Conservation (phyloP, 2,888 invertebrate genomes). For the Yponomeuta cagnagella region DNA sequence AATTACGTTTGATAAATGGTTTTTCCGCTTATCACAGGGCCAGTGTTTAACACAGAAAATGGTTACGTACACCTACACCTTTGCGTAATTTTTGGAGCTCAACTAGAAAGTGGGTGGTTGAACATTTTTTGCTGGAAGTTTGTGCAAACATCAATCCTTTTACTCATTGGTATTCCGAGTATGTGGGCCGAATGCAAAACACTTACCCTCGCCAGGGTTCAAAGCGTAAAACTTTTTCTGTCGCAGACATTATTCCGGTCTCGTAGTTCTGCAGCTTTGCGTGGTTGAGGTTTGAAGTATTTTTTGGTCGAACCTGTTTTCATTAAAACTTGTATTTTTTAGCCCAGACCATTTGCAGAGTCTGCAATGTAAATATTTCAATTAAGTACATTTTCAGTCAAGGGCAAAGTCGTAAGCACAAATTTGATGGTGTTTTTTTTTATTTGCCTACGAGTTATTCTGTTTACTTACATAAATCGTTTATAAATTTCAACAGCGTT, state of each 20-base stretch:
- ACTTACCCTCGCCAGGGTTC: conserved; percentile 70
- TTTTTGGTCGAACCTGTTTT: conserved; percentile 62
- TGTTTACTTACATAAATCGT: too few relatives aligned
- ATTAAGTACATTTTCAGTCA: not conserved
- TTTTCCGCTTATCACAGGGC: too few relatives aligned
- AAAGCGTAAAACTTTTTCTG: conserved; percentile 71
- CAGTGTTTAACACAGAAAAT: too few relatives aligned
- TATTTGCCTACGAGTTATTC: too few relatives aligned
- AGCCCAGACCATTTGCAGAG: conserved; percentile 27
- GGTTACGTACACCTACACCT: not conserved
- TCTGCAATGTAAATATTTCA: conserved; percentile 23
- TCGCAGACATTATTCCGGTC: conserved; percentile 71
- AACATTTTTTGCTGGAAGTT: conserved; percentile 31
- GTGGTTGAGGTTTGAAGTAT: conserved; percentile 68
- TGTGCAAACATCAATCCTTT: conserved; percentile 65
- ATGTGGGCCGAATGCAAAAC: conserved; percentile 68
- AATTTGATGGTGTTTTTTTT: too few relatives aligned
- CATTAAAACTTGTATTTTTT: conserved; percentile 52
- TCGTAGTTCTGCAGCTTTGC: conserved; percentile 68
- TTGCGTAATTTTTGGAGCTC: conserved; percentile 12
- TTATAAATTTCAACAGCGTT: too few relatives aligned
- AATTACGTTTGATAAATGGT: too few relatives aligned
- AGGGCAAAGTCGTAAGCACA: not conserved
- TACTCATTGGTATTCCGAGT: conserved; percentile 67
- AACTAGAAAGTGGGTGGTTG: conserved; percentile 21